phyloP scores from a whole-genome alignment of 2,888 invertebrate species.

The Erebia palarica region DNA sequence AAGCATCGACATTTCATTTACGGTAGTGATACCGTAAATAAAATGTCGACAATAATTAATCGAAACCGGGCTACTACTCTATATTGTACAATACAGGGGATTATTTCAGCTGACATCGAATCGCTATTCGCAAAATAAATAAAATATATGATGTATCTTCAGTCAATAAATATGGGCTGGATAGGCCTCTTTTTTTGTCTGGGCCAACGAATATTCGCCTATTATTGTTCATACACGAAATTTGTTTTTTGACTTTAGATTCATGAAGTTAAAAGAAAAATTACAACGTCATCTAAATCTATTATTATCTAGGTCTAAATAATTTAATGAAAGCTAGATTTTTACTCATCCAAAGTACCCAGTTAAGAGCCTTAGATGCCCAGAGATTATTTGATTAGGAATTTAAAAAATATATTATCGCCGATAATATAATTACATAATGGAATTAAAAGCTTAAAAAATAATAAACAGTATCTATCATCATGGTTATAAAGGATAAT shows the following conservation, averaged over 20 bases:
- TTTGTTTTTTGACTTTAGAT: background rate
- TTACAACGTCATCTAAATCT: too few species aligned
- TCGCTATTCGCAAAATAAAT: conserved; percentile 13
- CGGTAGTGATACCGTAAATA: conserved; percentile 22
- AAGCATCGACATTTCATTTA: conserved; percentile 30
- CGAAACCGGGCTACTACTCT: conserved; percentile 29
- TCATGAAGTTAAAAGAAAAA: background rate
- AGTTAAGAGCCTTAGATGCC: too few species aligned
- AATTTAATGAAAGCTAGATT: too few species aligned
- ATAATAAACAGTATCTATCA: too few species aligned
- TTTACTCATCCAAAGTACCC: too few species aligned
- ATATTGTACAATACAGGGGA: conserved; percentile 30
- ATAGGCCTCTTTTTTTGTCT: background rate
- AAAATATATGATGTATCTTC: conserved; percentile 16
- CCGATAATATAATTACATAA: too few species aligned
- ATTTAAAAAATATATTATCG: too few species aligned
- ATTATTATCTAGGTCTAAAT: too few species aligned
- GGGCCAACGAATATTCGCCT: background rate
- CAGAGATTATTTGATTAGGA: too few species aligned
- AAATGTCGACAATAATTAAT: conserved; percentile 21
- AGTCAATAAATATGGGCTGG: conserved; percentile 1
- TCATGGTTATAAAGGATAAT: too few species aligned
- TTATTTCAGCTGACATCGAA: conserved; percentile 34
- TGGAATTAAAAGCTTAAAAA: too few species aligned
- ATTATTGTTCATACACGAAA: background rate